Percentiles rank a stretch among this genome's conserved stretches.
These are phyloP conservation scores for Rhodophaea formosa DNA, from an alignment of 2,888 invertebrate genomes.

Conservation along the genomic window DNA sequence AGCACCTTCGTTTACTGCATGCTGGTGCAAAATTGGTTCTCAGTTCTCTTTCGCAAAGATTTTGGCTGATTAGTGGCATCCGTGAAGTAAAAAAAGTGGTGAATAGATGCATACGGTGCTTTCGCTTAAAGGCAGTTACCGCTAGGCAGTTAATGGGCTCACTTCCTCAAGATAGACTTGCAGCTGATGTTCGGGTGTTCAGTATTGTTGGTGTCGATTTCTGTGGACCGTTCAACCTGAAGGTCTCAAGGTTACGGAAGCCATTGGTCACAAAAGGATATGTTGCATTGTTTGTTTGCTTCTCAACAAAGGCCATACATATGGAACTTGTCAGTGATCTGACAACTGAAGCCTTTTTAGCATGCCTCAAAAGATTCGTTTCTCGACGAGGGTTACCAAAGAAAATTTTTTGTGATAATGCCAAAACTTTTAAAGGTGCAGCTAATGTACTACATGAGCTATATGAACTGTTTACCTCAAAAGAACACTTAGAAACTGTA, in stretches of 20 bases:
- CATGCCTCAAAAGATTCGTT: conserved; percentile 23
- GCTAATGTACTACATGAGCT: conserved; percentile 18
- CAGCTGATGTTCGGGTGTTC: too few relatives aligned
- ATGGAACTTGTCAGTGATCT: conserved; percentile 23
- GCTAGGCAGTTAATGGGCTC: conserved; percentile 20
- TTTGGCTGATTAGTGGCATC: conserved; percentile 16
- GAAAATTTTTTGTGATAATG: conserved; percentile 25
- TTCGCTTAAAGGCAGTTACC: conserved; percentile 14
- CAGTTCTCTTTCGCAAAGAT: conserved; percentile 8
- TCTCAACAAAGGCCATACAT: conserved; percentile 25
- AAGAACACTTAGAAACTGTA: too few relatives aligned
- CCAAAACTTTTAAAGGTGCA: conserved; percentile 23
- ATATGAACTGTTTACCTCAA: conserved; percentile 7
- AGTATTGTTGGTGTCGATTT: too few relatives aligned
- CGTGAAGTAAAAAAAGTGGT: conserved; percentile 13
- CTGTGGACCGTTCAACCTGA: too few relatives aligned
- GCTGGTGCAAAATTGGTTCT: conserved; percentile 15
- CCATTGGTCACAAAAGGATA: too few relatives aligned
- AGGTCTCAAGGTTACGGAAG: too few relatives aligned
- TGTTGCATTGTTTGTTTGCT: neutral
- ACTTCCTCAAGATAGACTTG: neutral
- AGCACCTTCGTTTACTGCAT: neutral
- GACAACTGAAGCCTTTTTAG: conserved; percentile 23
- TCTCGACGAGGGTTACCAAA: conserved; percentile 22
- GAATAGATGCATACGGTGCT: conserved; percentile 18